Evolutionary conservation across 92 coral and sea anemone genomes (phyloP), one percentile per base, ranked within the genome.

Genomic region (Diadumene lineata): DNA sequence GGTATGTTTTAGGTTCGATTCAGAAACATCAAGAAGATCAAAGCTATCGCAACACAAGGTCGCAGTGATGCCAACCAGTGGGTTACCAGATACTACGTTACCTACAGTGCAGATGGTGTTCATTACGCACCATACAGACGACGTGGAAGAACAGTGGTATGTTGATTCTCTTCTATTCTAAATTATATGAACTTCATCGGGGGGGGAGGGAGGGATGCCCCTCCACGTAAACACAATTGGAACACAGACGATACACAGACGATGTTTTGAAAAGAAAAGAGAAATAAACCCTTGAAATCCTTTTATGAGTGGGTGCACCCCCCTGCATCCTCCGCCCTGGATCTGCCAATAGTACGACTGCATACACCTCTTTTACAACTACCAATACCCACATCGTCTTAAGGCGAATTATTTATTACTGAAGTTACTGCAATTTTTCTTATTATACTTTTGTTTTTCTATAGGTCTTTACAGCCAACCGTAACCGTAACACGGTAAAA

Each of bases 391-490:
- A n/a, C n/a, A n/a, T n/a, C n/a, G n/a, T n/a, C n/a, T 44, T 44
- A 44, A 44, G 51, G 17, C 10, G 9, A 44, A 44, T 9, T 44
- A 8, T 17, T 44, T 17, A 44, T 17, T 44, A 44, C 17, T 44
- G 17, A 8, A 8, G 51, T 9, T 9, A 17, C 51, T 44, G 9
- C 9, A 9, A 17, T 44, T 44, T 44, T 44, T 17, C 9, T 55
- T 55, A 55, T 4, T 60, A 11, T 1, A 16, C 29, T 23, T 21
- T 23, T 60, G 16, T 60, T 18, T 15, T 31, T 71, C 22, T 46
- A 28, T 24, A 86, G 96, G 62, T 72, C 18, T 90, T 90, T 79
- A 76, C 74, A 28, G 96, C 81, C 32, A 90, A 90, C 77, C 74
- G 82, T 16, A 67, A 90, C 77, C 74, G 87, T 72, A 84, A 83